Conservation (phyloP, 2,888 invertebrate genomes). For the Ligdia adustata region DNA sequence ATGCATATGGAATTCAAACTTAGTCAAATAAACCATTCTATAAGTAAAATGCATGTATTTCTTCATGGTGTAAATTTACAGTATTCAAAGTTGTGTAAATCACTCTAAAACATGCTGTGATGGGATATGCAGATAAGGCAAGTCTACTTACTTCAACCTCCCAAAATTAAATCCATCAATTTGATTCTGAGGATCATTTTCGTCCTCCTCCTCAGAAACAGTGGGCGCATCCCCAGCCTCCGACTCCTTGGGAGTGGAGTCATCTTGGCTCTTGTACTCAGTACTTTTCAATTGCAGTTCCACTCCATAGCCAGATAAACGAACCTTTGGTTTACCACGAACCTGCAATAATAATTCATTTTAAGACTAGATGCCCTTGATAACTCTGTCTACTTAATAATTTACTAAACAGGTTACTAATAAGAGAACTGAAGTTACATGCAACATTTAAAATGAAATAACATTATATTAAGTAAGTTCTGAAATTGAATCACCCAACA, state of each 20-base stretch:
- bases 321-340: constrained; percentile 81
- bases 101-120: too few species aligned
- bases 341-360: constrained; percentile 57
- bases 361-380: too few species aligned
- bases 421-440: background rate
- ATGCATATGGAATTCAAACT: too few species aligned
- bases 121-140: too few species aligned
- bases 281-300: constrained; percentile 99
- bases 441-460: background rate
- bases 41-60: too few species aligned
- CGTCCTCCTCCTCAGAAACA: constrained; percentile 79
- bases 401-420: too few species aligned
- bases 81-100: too few species aligned
- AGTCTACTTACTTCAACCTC: constrained; percentile 87
- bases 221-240: constrained; percentile 69
- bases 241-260: constrained; percentile 87
- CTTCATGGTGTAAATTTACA: too few species aligned
- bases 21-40: too few species aligned
- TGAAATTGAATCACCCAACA: too few species aligned
- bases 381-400: too few species aligned
- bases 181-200: constrained; percentile 88
- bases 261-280: constrained; percentile 99
- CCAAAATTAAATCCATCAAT: constrained; percentile 96
- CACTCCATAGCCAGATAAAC: constrained; percentile 98
- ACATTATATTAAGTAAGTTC: too few species aligned